These are phyloP conservation scores for Dipodomys merriami DNA, from an alignment of 2,113 vertebrate genomes.

Conservation along the genomic window DNA sequence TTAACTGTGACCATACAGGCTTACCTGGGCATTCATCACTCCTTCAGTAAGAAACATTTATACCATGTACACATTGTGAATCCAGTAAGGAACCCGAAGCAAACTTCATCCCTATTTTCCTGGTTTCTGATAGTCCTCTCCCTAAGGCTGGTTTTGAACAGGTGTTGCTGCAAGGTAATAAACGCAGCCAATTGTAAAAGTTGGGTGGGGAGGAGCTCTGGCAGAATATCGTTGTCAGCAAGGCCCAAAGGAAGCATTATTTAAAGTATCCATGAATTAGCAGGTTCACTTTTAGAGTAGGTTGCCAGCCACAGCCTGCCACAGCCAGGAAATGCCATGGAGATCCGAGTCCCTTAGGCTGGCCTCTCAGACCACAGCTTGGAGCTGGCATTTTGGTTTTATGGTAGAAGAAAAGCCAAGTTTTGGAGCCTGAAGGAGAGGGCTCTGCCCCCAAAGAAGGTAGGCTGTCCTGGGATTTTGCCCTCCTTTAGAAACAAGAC, in stretches of 20 bases:
- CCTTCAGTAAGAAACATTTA: neutral
- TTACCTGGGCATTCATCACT: neutral
- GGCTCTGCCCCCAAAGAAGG: too few species aligned
- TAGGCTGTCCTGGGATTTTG: too few species aligned
- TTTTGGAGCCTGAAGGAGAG: too few species aligned
- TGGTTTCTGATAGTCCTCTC: neutral
- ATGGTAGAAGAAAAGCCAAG: neutral
- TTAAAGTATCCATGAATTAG: slow-evolving; percentile 3
- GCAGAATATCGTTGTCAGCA: neutral
- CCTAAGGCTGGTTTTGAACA: neutral
- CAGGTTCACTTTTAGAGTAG: slow-evolving; percentile 34
- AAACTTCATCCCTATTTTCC: neutral
- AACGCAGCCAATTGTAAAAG: neutral
- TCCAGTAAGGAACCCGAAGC: neutral
- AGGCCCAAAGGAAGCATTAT: neutral
- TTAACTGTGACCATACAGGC: neutral
- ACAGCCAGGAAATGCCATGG: too few species aligned
- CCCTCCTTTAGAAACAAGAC: neutral
- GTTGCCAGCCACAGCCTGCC: too few species aligned
- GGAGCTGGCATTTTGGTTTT: neutral
- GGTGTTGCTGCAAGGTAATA: neutral
- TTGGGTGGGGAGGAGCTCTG: neutral
- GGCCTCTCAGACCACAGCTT: neutral
- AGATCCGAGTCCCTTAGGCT: neutral
- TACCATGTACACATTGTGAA: neutral